Evolutionary conservation across 2,113 vertebrate genomes (phyloP).

Genomic region (Poeciliopsis turrubarensis): DNA sequence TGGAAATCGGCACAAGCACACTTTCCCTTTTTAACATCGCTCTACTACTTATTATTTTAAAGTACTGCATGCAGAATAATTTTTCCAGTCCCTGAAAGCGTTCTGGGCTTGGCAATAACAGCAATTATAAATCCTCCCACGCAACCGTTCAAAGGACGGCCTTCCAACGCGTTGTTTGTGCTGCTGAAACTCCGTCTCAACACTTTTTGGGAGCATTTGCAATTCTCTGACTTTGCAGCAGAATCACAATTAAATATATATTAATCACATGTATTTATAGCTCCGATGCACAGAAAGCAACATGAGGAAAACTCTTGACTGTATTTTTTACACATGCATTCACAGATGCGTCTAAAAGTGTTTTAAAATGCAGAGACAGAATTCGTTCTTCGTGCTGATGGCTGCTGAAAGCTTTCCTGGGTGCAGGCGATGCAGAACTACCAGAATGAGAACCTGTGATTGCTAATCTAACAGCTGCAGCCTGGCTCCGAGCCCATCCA

Average conservation of each 20-base stretch:
- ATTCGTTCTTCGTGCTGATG: neutral
- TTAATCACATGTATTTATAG: neutral
- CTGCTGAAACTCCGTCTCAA: slow-evolving; percentile 1
- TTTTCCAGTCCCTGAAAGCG: slow-evolving; percentile 16
- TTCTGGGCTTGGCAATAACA: slow-evolving; percentile 14
- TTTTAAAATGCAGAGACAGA: neutral
- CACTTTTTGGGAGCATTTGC: neutral
- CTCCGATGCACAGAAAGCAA: neutral
- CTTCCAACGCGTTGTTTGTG: slow-evolving; percentile 16
- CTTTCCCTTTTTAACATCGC: slow-evolving; percentile 13
- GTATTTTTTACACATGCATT: neutral
- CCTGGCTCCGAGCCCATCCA: slow-evolving; percentile 15
- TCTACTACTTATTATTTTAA: slow-evolving; percentile 8
- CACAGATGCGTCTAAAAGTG: neutral
- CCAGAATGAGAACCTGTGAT: slow-evolving; percentile 3
- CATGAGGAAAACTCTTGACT: neutral
- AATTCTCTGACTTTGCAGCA: neutral
- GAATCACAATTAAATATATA: neutral
- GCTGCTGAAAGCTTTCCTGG: slow-evolving; percentile 5
- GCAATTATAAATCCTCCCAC: slow-evolving; percentile 15
- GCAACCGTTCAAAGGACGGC: slow-evolving; percentile 10
- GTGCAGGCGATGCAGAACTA: slow-evolving; percentile 15
- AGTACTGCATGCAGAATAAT: slow-evolving; percentile 10
- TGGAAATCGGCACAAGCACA: neutral
- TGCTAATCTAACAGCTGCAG: slow-evolving; percentile 28